Evolutionary conservation across 1,140 invertebrate species (phyloP).

Genomic region (Caenorhabditis briggsae): DNA sequence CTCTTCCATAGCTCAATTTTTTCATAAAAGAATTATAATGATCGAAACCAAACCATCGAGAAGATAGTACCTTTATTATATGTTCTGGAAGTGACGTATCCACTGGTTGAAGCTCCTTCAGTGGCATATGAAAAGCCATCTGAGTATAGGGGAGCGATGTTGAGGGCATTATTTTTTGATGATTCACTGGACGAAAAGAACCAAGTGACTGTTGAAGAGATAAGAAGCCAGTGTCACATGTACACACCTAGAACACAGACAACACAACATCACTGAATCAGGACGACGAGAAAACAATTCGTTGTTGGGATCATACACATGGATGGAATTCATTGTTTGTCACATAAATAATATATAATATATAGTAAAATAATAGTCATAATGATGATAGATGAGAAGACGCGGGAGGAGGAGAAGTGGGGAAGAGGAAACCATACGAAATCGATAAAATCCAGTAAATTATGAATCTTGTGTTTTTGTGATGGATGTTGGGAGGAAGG

Average conservation of each 20-base stretch:
- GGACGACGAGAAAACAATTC: not conserved
- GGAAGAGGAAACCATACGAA: slow-evolving; percentile 33
- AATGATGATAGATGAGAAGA: not conserved
- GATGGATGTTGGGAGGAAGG: not conserved
- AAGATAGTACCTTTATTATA: slow-evolving; percentile 65
- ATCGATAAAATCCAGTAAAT: slow-evolving; percentile 55
- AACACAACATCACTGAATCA: not conserved
- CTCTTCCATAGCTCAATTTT: too few species aligned
- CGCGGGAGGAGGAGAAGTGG: not conserved
- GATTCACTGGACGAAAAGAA: not conserved
- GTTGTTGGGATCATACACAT: slow-evolving; percentile 10
- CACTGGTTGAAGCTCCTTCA: slow-evolving; percentile 68
- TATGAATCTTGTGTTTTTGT: slow-evolving; percentile 49
- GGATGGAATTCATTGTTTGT: slow-evolving; percentile 53
- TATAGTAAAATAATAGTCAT: slow-evolving; percentile 43
- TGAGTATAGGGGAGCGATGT: slow-evolving; percentile 20
- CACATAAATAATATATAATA: slow-evolving; percentile 53
- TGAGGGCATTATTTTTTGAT: slow-evolving; percentile 2
- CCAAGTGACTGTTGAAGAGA: slow-evolving; percentile 25
- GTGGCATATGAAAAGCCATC: slow-evolving; percentile 66
- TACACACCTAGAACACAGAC: slow-evolving; percentile 10
- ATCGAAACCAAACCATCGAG: not conserved
- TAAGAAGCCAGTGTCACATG: slow-evolving; percentile 47
- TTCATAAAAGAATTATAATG: not conserved
- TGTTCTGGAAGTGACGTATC: slow-evolving; percentile 69